Base-by-base conservation (phyloP, 1,140 invertebrate species). In the Procambarus clarkii region DNA sequence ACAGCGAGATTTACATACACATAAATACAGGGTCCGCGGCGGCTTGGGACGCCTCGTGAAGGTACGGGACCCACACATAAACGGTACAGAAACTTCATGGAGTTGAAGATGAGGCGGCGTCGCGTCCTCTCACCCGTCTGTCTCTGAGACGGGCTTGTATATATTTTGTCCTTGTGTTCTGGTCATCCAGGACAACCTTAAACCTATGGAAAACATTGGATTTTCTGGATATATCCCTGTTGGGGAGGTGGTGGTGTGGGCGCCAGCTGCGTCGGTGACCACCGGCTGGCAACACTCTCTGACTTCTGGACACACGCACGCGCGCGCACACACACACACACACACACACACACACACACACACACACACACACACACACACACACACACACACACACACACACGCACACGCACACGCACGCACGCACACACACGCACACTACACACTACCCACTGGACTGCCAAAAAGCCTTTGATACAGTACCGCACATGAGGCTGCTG, bases 141-240 rank as follows among this genome's bases (percentile, higher is more conserved):
- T 34, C 34, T 34, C 34, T 34, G 34, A 0, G 34, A 34, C 34
- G 34, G 83, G 46, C 60, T 18, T 24, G 74, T 34, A 54, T 54
- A 5, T 64, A 18, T 64, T 81, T 24, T 81, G 60, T 69, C 69
- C 83, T 74, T 74, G 83, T 48, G 74, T 74, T 85, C 11, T 69
- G n/a, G 60, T 85, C 83, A 85, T 69, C 83, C 45, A 46, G 82
- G 83, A 85, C 83, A 85, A 46, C 83, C 34, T 71, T 85, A 85
- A 85, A 85, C 64, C 83, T 85, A 85, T 85, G 83, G 83, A 85
- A 85, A 85, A 85, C 83, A 85, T 69, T 85, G 83, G 83, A 85
- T 85, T 85, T 85, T 69, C 60, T 85, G 60, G 64, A 85, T 85
- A 71, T 85, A 74, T 71, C 83, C 83, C 83, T 69, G 11, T 13